phyloP scores from a whole-genome alignment of 23 tunicate genomes.

The Halocynthia roretzi region DNA sequence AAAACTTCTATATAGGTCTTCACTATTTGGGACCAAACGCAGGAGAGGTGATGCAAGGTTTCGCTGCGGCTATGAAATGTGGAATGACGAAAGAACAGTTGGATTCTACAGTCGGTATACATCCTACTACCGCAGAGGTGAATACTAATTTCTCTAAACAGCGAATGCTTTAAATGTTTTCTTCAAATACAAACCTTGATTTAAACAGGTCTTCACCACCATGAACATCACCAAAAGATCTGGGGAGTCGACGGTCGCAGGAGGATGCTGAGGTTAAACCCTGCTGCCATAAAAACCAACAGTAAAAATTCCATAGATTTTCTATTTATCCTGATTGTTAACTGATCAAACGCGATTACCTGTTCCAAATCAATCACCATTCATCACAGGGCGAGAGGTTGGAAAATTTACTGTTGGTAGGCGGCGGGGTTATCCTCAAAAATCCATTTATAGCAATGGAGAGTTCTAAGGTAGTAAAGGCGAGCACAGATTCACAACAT shows the following conservation, averaged over 20 bases:
- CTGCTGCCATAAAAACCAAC: constrained; percentile 17
- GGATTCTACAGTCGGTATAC: constrained; percentile 89
- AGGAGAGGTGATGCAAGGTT: constrained; percentile 99
- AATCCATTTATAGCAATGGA: background rate
- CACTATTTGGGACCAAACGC: constrained; percentile 96
- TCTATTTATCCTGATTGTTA: too few species aligned
- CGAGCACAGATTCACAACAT: background rate
- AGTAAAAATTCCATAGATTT: too few species aligned
- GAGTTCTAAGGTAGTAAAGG: background rate
- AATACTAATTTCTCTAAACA: background rate
- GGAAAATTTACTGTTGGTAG: constrained; percentile 9
- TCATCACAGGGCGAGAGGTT: background rate
- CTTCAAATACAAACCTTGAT: background rate
- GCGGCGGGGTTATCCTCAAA: constrained; percentile 20
- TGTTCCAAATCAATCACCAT: too few species aligned
- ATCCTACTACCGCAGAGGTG: constrained; percentile 93
- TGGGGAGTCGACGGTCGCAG: constrained; percentile 27
- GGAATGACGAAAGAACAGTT: constrained; percentile 72
- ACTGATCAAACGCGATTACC: too few species aligned
- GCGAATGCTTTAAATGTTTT: background rate
- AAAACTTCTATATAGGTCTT: constrained; percentile 32
- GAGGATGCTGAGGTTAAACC: constrained; percentile 95
- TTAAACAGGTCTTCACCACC: constrained; percentile 63
- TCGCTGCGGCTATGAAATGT: constrained; percentile 93
- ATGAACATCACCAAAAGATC: constrained; percentile 66